These are phyloP conservation scores for Pristis pectinata DNA, from an alignment of 2,797 vertebrate genomes.

Conservation along the genomic window DNA sequence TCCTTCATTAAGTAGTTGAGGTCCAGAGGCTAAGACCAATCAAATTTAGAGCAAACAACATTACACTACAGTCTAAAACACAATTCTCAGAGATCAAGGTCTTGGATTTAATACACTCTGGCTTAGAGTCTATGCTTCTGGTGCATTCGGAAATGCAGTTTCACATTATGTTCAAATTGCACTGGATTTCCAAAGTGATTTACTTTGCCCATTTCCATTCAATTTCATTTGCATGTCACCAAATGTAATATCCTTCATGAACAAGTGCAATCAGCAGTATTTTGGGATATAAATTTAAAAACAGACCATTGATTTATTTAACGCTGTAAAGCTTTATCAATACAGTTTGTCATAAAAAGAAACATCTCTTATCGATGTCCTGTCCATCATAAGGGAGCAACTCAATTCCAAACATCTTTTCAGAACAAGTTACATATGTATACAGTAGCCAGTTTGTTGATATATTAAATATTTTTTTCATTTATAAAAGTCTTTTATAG, in stretches of 20 bases:
- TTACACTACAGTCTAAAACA: neutral
- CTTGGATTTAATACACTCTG: neutral
- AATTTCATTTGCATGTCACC: neutral
- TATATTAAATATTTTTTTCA: neutral
- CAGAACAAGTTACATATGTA: neutral
- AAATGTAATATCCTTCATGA: neutral
- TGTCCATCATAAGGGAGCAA: neutral
- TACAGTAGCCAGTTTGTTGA: neutral
- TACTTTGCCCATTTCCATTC: neutral
- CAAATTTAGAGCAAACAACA: neutral
- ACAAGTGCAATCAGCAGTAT: neutral
- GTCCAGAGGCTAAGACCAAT: constrained; percentile 16
- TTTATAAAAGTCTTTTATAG: neutral
- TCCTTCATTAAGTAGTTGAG: constrained; percentile 30
- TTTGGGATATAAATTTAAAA: neutral
- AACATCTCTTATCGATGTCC: neutral
- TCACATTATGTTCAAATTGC: neutral
- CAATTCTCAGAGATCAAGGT: constrained; percentile 4
- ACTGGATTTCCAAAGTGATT: neutral
- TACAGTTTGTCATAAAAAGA: neutral
- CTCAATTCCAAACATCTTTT: neutral
- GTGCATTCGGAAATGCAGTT: neutral
- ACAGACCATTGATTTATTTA: neutral
- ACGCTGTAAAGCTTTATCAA: neutral
- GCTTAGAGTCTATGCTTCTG: neutral